These are phyloP conservation scores for Ctenicera cuprea DNA, from an alignment of 2,888 invertebrate species.

Conservation along the genomic window DNA sequence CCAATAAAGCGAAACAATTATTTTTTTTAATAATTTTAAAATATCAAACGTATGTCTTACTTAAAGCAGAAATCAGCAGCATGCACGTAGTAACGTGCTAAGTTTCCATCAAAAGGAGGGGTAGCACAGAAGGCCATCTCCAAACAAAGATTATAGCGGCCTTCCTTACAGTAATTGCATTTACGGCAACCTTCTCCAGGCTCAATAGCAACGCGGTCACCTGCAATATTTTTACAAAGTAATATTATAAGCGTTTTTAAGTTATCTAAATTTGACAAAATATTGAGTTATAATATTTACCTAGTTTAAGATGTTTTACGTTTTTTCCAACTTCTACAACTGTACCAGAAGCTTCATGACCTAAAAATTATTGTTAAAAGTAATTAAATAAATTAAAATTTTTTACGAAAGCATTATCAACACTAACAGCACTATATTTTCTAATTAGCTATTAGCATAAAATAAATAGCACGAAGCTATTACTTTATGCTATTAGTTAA, in stretches of 20 bases:
- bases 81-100: constrained; percentile 91
- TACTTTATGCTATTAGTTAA: too few species aligned
- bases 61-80: constrained; percentile 93
- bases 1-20: too few species aligned
- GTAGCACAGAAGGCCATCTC: constrained; percentile 95
- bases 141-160: constrained; percentile 93
- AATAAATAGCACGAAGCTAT: too few species aligned
- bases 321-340: constrained; percentile 84
- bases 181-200: constrained; percentile 92
- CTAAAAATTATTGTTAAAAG: constrained; percentile 76
- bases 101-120: constrained; percentile 93
- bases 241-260: background rate
- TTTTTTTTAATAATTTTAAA: background rate
- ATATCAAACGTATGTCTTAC: constrained; percentile 73
- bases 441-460: too few species aligned
- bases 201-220: constrained; percentile 96
- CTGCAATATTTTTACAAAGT: constrained; percentile 66
- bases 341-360: constrained; percentile 93
- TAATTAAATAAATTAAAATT: too few species aligned
- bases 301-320: constrained; percentile 80
- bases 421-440: too few species aligned
- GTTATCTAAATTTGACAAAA: background rate
- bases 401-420: too few species aligned
- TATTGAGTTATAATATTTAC: constrained; percentile 68
- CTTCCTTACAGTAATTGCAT: constrained; percentile 91